Evolutionary conservation across 2,797 vertebrate species (phyloP).

Genomic region (Melanotaenia pygmaea): DNA sequence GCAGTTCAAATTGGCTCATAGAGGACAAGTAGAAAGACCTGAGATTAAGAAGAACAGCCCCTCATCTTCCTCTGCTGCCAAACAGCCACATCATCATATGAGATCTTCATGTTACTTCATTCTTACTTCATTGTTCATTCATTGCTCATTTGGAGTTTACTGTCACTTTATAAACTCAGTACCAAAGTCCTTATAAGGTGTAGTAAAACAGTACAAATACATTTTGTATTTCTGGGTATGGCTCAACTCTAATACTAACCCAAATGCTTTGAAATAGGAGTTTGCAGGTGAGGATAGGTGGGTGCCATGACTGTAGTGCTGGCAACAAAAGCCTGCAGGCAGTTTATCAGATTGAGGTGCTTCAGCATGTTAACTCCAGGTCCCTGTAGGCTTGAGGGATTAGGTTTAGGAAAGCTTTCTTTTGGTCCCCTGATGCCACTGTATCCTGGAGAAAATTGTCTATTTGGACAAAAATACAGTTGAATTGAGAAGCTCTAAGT

Average conservation of each 20-base stretch:
- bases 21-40: too few relatives aligned
- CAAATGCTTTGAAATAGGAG: background rate
- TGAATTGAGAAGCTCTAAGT: background rate
- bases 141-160: background rate
- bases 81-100: too few relatives aligned
- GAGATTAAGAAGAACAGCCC: too few relatives aligned
- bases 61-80: too few relatives aligned
- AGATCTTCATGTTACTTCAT: too few relatives aligned
- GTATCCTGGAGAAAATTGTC: constrained; percentile 45
- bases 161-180: too few relatives aligned
- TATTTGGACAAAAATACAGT: constrained; percentile 49
- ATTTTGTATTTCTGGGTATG: too few relatives aligned
- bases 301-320: constrained; percentile 22
- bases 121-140: too few relatives aligned
- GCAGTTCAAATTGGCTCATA: too few relatives aligned
- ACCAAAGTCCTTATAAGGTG: too few relatives aligned
- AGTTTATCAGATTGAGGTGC: constrained; percentile 46
- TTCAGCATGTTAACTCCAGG: constrained; percentile 51
- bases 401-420: constrained; percentile 49
- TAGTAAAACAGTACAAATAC: too few relatives aligned
- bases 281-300: constrained; percentile 19
- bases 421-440: constrained; percentile 46
- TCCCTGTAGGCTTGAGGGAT: constrained; percentile 57
- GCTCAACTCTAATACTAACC: background rate
- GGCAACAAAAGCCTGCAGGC: constrained; percentile 36